Conservation (phyloP, 30 jellyfish, hydroid and myxozoan species). For the Aurelia aurita complex sp. Pacific region DNA sequence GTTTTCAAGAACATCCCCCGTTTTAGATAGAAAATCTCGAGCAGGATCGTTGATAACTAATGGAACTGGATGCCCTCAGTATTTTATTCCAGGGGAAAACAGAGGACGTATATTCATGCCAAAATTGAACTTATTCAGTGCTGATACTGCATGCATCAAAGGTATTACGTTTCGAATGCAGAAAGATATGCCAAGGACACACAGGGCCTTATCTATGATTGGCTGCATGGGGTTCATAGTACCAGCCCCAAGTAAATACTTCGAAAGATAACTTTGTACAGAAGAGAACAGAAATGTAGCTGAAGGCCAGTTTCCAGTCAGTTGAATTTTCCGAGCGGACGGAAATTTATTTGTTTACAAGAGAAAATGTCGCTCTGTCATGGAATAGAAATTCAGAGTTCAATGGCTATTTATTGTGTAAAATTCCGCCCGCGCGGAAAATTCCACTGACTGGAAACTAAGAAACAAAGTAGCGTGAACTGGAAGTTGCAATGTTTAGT, state of each 20-base stretch:
- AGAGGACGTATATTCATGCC: conserved; percentile 61
- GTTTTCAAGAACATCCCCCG: conserved; percentile 48
- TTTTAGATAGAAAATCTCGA: conserved; percentile 51
- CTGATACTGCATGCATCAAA: conserved; percentile 67
- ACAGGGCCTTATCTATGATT: conserved; percentile 76
- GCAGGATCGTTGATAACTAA: conserved; percentile 50
- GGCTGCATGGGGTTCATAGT: conserved; percentile 86
- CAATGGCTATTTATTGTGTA: no score
- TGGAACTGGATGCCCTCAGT: conserved; percentile 76
- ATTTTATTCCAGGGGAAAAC: conserved; percentile 79
- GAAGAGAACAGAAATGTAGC: no score
- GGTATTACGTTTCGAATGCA: conserved; percentile 61
- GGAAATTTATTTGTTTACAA: no score
- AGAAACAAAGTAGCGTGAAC: no score
- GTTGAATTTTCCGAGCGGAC: no score
- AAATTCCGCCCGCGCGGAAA: no score
- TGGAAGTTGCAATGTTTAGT: no score
- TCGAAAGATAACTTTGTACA: conserved; percentile 33
- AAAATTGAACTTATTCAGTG: conserved; percentile 53
- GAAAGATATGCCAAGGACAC: conserved; percentile 78
- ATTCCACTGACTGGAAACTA: no score
- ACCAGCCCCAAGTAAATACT: conserved; percentile 82
- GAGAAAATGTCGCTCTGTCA: no score
- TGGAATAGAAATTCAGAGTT: no score
- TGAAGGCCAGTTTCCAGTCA: no score